Conservation (phyloP, 2,113 vertebrate species). For the Chamaea fasciata region DNA sequence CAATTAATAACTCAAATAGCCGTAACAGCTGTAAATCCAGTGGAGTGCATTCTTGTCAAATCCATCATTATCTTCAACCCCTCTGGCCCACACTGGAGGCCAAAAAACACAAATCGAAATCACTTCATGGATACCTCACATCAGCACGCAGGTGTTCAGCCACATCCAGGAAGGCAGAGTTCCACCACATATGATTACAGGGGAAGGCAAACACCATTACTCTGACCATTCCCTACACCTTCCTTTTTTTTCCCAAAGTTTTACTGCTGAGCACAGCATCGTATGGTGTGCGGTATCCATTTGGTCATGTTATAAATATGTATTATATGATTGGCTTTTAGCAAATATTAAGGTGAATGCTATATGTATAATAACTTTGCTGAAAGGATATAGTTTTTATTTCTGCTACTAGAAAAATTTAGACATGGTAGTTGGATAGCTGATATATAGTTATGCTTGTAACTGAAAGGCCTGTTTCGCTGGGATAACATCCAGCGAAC, state of each 20-base stretch:
- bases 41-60: neutral
- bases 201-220: neutral
- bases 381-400: too few relatives aligned
- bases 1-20: neutral
- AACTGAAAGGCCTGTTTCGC: too few relatives aligned
- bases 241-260: neutral
- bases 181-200: rapidly evolving
- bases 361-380: too few relatives aligned
- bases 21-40: neutral
- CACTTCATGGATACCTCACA: neutral
- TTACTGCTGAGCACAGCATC: neutral
- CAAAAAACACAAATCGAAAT: neutral
- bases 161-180: neutral
- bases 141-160: neutral
- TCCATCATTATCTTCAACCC: rapidly evolving
- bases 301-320: too few relatives aligned
- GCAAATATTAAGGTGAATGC: too few relatives aligned
- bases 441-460: too few relatives aligned
- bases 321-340: too few relatives aligned
- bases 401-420: too few relatives aligned
- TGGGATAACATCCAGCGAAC: too few relatives aligned
- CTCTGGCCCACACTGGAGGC: neutral
- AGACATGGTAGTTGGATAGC: too few relatives aligned
- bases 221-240: neutral
- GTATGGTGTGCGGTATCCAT: rapidly evolving